Base-by-base conservation (phyloP, 2,797 vertebrate genomes). In the Balearica regulorum region DNA sequence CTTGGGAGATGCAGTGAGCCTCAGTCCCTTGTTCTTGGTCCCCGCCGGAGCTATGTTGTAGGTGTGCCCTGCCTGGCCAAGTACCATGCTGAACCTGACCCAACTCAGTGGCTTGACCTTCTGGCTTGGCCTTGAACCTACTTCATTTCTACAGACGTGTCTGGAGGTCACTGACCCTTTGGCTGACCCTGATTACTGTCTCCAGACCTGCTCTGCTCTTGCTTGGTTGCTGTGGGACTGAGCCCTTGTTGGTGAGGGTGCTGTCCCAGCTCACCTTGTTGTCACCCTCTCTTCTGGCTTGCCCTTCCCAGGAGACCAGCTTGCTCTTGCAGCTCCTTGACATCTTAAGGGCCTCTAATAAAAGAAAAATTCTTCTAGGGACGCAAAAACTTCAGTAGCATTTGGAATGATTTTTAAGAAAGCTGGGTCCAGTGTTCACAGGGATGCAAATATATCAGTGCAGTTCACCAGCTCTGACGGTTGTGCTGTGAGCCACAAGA, bases 21-120 rank as follows among this genome's bases (percentile, higher is more conserved):
- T 92, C 66, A 54, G 22, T 17, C 22, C 33, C 13, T 53, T 41
- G 39, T 12, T 66, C 61, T 44, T 25, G 31, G 17, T 76, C 26
- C 14, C 13, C 61, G 24, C 37, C 51, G 29, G 33, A 76, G 26
- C 49, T 76, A 16, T 16, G 54, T 35, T 46, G 4, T 66, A n/a
- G 2, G 6, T 48, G 26, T 73, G 69, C 16, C 12, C 24, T 16
- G 6, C 16, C 44, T 46, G 49, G 11, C 13, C 15, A 1, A 5
- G 12, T 16, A 31, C 51, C 13, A 0, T 31, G 26, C 7, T 33
- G 24, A 87, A 16, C 16, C 11, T 3, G 1, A 54, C 44, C n/a
- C 41, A 58, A 2, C 18, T 53, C 37, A 35, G 13, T 22, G 10
- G 1, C 29, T 64, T 77, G 4, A 68, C n/a, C 49, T 39, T 46